Conservation (phyloP, 2,888 invertebrate species). For the Amiota minor region DNA sequence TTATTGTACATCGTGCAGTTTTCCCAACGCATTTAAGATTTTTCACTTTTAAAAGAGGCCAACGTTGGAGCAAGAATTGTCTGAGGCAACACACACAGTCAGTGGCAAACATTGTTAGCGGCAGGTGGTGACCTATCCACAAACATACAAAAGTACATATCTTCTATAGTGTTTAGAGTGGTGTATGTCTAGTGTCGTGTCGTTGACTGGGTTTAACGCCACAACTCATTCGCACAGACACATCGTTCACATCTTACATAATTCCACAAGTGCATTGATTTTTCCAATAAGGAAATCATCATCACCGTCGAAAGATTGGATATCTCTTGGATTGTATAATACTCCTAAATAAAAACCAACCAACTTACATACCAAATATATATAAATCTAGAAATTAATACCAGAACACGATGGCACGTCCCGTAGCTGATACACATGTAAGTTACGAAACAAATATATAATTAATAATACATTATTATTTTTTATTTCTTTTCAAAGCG, state of each 20-base stretch:
- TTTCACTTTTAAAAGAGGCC: neutral
- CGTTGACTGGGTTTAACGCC: neutral
- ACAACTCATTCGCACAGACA: neutral
- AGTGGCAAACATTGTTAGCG: constrained; percentile 12
- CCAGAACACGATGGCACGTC: constrained; percentile 39
- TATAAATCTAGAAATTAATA: neutral
- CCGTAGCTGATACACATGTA: constrained; percentile 44
- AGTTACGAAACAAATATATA: constrained; percentile 35
- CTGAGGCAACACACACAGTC: neutral
- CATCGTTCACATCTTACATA: constrained; percentile 4
- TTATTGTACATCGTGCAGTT: too few relatives aligned
- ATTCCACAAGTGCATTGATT: constrained; percentile 28
- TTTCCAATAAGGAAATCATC: neutral
- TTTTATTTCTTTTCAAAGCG: too few relatives aligned
- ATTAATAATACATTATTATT: neutral
- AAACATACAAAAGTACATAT: too few relatives aligned
- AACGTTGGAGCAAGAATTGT: neutral
- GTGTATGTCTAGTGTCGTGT: neutral
- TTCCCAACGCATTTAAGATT: too few relatives aligned
- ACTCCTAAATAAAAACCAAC: too few relatives aligned
- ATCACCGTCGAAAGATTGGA: too few relatives aligned
- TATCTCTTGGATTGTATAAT: too few relatives aligned
- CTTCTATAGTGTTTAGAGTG: neutral
- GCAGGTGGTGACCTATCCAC: constrained; percentile 12
- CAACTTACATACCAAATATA: too few relatives aligned